Conservation (phyloP, 2,888 invertebrate genomes). For the Chymomyza amoena region DNA sequence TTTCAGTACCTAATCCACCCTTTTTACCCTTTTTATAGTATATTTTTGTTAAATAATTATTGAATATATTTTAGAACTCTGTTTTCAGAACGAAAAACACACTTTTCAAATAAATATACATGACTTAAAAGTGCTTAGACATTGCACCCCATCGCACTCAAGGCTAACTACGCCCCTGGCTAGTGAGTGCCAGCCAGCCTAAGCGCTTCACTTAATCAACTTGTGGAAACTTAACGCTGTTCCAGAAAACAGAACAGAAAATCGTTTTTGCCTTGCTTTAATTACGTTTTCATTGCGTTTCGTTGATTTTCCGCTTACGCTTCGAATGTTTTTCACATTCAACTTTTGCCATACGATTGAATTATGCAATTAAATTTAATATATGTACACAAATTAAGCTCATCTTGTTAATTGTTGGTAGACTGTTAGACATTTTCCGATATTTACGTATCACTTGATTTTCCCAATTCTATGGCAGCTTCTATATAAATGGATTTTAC, state of each 20-base stretch:
- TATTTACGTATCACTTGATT: conserved; percentile 63
- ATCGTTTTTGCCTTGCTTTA: conserved; percentile 14
- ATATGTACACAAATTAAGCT: neutral
- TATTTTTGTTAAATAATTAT: too few relatives aligned
- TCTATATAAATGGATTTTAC: conserved; percentile 16
- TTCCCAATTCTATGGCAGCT: conserved; percentile 22
- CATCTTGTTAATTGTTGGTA: conserved; percentile 32
- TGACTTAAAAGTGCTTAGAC: too few relatives aligned
- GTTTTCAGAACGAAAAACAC: too few relatives aligned
- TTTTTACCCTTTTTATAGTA: too few relatives aligned
- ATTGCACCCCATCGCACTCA: too few relatives aligned
- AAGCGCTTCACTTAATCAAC: neutral
- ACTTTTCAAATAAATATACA: too few relatives aligned
- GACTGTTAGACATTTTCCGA: conserved; percentile 9
- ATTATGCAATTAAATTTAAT: conserved; percentile 49
- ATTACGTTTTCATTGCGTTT: conserved; percentile 32
- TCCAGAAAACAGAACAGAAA: neutral
- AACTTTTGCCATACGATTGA: conserved; percentile 45
- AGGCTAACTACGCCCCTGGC: too few relatives aligned
- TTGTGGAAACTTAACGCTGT: neutral
- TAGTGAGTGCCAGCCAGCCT: conserved; percentile 19
- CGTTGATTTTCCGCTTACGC: conserved; percentile 25
- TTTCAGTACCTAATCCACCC: too few relatives aligned
- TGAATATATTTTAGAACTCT: too few relatives aligned
- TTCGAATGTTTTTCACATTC: conserved; percentile 22